Conservation (phyloP, 2,888 invertebrate species). For the Callosobruchus maculatus region DNA sequence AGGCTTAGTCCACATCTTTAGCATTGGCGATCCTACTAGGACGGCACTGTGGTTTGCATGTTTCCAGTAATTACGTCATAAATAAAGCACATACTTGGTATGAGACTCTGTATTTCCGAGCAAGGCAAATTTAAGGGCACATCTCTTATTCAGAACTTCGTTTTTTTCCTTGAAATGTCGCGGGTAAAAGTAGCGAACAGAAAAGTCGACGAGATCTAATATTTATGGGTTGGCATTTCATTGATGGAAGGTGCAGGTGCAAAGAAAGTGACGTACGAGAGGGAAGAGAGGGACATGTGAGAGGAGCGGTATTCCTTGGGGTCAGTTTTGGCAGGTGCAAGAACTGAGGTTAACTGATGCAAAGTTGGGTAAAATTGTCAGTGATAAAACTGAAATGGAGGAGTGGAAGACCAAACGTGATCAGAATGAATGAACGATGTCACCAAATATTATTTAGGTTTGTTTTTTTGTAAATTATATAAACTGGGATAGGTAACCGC, state of each 20-base stretch:
- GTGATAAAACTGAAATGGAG: too few species aligned
- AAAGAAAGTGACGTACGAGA: not conserved
- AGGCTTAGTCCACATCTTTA: not conserved
- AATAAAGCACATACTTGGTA: not conserved
- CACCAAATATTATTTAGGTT: too few species aligned
- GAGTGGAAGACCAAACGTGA: too few species aligned
- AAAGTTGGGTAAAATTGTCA: too few species aligned
- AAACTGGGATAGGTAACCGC: too few species aligned
- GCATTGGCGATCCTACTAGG: not conserved
- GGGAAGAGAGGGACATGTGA: not conserved
- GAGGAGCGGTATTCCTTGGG: not conserved
- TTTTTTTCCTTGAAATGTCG: not conserved
- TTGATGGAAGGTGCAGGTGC: not conserved
- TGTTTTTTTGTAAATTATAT: too few species aligned
- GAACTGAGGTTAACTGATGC: too few species aligned
- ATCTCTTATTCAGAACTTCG: not conserved
- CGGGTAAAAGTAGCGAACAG: not conserved
- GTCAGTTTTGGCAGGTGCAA: not conserved
- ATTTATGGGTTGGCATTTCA: not conserved
- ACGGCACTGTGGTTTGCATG: not conserved
- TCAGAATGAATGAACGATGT: too few species aligned
- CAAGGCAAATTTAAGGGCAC: not conserved
- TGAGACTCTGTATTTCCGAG: not conserved
- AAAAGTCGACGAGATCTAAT: not conserved
- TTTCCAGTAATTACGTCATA: not conserved